Evolutionary conservation across 2,888 invertebrate species (phyloP), one percentile per base, ranked within the genome.

Genomic region (Phania funesta): DNA sequence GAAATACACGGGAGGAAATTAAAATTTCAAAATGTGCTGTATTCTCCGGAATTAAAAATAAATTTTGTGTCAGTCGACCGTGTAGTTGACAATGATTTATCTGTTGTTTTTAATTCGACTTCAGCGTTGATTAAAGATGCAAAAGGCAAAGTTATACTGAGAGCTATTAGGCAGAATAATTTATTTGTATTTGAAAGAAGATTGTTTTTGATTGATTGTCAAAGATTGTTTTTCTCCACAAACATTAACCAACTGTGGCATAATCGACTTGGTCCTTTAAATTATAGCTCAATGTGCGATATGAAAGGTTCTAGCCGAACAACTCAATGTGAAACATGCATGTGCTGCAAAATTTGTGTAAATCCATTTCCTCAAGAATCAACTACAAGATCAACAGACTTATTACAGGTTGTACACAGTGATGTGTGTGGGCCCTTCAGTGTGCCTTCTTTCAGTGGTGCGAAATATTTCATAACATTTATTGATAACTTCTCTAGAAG

Each of bases 361-460:
- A 8, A 26, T 8, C 38, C 65, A 22, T 79, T 79, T 65, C 65
- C 70, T 7, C 22, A 62, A 29, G 38, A 35, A 41, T 24, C 75
- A 18, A 67, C 50, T 35, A 32, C 35, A 7, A 65, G 62, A 54
- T n/a, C n/a, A n/a, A 52, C 80, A 54, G 22, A 81, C 0, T 52
- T 81, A 35, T 56, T 77, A 11, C 76, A 81, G 13, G 18, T 81
- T 3, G 35, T 35, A 35, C 35, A 35, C 20, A 67, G 67, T 16
- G 81, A 81, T 32, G 73, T 77, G 5, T 80, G 75, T 46, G 71
- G 75, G 9, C 65, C 80, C 6, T 22, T 79, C 18, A 73, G 52
- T 24, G 50, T 29, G 7, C 48, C 26, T 11, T 81, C 60, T n/a
- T n/a, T 62, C 46, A 60, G 56, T 38, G 80, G 71, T 20, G 46